Evolutionary conservation across 2,888 invertebrate species (phyloP).

Genomic region (Melanostoma mellinum): DNA sequence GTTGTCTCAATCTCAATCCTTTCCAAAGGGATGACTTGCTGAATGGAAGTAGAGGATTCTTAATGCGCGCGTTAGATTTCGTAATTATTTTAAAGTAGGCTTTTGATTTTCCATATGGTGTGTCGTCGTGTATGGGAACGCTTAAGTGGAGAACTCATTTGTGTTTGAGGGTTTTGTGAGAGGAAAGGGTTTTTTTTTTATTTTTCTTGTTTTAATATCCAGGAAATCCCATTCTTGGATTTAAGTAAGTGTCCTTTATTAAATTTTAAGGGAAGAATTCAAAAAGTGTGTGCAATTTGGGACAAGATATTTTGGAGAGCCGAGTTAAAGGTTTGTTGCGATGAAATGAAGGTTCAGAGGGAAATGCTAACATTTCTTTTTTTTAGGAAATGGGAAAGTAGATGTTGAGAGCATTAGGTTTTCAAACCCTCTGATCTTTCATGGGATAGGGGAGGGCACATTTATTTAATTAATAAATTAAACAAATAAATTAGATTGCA

Average conservation of each 20-base stretch:
- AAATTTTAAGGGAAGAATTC: constrained; percentile 40
- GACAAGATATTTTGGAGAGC: background rate
- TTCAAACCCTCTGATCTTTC: too few relatives aligned
- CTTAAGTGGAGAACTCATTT: constrained; percentile 21
- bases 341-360: background rate
- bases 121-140: background rate
- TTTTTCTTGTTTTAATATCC: background rate
- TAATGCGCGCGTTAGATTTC: constrained; percentile 45
- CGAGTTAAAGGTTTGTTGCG: background rate
- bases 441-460: too few relatives aligned
- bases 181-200: background rate
- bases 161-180: background rate
- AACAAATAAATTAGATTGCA: too few relatives aligned
- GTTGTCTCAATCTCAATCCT: constrained; percentile 31
- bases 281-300: constrained; percentile 26
- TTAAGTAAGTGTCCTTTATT: constrained; percentile 31
- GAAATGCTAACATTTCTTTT: background rate
- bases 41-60: constrained; percentile 14
- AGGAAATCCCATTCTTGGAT: constrained; percentile 23
- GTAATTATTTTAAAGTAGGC: constrained; percentile 68
- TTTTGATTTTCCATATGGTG: constrained; percentile 61
- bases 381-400: too few relatives aligned
- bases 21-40: constrained; percentile 25
- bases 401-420: too few relatives aligned
- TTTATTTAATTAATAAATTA: too few relatives aligned